phyloP scores from a whole-genome alignment of 2,888 invertebrate genomes.

The Drosophila lacicola region DNA sequence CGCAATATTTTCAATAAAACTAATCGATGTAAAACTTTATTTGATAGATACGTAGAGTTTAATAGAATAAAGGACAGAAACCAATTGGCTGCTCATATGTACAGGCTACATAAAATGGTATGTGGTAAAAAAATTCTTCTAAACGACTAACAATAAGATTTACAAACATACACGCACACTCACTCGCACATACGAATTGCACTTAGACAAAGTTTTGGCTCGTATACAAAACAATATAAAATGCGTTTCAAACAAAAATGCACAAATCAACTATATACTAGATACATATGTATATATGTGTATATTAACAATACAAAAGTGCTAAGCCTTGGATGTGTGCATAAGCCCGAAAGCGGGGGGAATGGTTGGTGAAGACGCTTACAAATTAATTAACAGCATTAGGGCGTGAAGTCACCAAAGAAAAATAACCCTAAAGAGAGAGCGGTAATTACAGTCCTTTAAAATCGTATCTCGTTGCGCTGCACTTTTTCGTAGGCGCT shows the following conservation, averaged over 20 bases:
- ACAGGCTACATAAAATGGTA: slow-evolving; percentile 38
- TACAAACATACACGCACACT: slow-evolving; percentile 3
- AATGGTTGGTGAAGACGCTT: slow-evolving; percentile 35
- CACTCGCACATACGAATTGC: slow-evolving; percentile 38
- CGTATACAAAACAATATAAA: slow-evolving; percentile 56
- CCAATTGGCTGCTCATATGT: slow-evolving; percentile 46
- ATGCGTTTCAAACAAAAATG: slow-evolving; percentile 53
- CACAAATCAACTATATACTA: slow-evolving; percentile 47
- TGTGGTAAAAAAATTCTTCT: slow-evolving; percentile 43
- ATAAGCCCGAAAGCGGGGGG: neutral
- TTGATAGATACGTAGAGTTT: slow-evolving; percentile 34
- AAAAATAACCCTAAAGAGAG: neutral
- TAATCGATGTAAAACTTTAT: slow-evolving; percentile 60
- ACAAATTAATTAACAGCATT: slow-evolving; percentile 78
- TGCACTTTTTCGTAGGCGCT: slow-evolving; percentile 91
- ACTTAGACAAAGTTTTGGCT: slow-evolving; percentile 55
- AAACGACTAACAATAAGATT: slow-evolving; percentile 47
- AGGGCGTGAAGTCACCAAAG: slow-evolving; percentile 29
- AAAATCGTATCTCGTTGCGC: slow-evolving; percentile 91
- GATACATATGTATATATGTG: slow-evolving; percentile 24
- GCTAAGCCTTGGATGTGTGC: slow-evolving; percentile 25
- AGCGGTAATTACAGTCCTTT: slow-evolving; percentile 42
- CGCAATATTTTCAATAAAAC: slow-evolving; percentile 37
- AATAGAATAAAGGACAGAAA: slow-evolving; percentile 22
- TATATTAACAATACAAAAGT: slow-evolving; percentile 36